Base-by-base conservation (phyloP, 2,113 vertebrate genomes). In the Otolemur garnettii region DNA sequence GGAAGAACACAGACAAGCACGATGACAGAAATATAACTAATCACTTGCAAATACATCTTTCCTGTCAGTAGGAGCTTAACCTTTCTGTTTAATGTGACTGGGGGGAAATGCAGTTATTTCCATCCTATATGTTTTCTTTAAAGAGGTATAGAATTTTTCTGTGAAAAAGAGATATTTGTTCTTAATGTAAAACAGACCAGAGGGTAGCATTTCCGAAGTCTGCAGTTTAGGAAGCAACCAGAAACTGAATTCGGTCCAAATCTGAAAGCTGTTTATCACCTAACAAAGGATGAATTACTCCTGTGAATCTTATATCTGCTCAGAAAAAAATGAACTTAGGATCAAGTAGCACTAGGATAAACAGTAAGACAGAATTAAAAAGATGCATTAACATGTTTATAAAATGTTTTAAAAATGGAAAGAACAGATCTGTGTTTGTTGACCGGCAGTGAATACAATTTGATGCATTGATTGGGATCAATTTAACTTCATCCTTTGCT, bases 31-130 rank as follows among this genome's bases (percentile, higher is more conserved):
- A 98, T 98, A 98, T 98, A 98, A 98, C 98, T 99, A 99, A 99
- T 98, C 98, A 98, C 98, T 99, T 99, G 98, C 98, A 99, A 98
- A 98, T 98, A 98, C 98, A 98, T 98, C 98, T 98, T 98, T 98
- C 94, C 98, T 98, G 98, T 98, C 98, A 98, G 98, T 98, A 96
- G 98, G 98, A 98, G 98, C 98, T 98, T 99, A 99, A 98, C 98
- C 98, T 99, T 98, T 99, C 98, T 98, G 98, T 99, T 98, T 99
- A 99, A 99, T 98, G 98, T 98, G 98, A 94, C 98, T 97, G 97
- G 68, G 94, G 88, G 87, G 98, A 98, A 98, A 98, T 92, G 82
- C 96, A 96, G 55, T 98, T 98, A 97, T 98, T 98, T 98, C 97
- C 78, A 97, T 97, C 95, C 97, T 97, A 87, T 95, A 93, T 97